These are phyloP conservation scores for Cyphomyrmex costatus DNA, from an alignment of 1,140 invertebrate genomes.

Conservation along the genomic window DNA sequence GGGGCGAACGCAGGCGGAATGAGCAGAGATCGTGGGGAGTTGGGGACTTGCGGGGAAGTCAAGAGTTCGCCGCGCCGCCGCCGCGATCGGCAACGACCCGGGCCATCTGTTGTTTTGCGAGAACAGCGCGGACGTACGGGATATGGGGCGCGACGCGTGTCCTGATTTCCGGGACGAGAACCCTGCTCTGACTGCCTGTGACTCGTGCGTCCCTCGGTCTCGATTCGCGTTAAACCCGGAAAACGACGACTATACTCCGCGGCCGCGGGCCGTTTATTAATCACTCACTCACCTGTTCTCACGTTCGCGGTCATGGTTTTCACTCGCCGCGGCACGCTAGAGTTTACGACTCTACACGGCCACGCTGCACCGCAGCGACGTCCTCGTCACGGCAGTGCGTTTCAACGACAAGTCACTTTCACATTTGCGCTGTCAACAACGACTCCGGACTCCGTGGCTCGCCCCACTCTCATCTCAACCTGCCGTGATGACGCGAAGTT, in stretches of 20 bases:
- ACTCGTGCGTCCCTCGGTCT: too few species aligned
- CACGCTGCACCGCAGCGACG: conserved; percentile 32
- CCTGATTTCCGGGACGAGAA: neutral
- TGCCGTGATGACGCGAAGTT: neutral
- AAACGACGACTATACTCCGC: neutral
- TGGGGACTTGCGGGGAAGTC: neutral
- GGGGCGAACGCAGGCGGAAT: too few species aligned
- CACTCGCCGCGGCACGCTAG: conserved; percentile 48
- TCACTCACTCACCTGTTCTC: conserved; percentile 82
- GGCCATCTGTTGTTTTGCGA: neutral
- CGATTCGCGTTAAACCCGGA: too few species aligned
- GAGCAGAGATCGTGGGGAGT: neutral
- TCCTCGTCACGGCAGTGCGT: conserved; percentile 11
- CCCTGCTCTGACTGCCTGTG: neutral
- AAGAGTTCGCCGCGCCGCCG: conserved; percentile 13
- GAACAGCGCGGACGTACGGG: neutral
- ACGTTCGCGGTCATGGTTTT: conserved; percentile 83
- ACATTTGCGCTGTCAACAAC: neutral
- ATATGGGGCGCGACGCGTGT: neutral
- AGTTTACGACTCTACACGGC: too few species aligned
- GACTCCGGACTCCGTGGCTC: too few species aligned
- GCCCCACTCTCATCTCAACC: too few species aligned
- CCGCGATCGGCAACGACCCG: neutral
- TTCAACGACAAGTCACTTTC: conserved; percentile 19
- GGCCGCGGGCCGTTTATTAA: conserved; percentile 19